Percentiles rank a stretch among this genome's conserved stretches.
Evolutionary conservation across 2,797 vertebrate species (phyloP).

Genomic region (Danio jaintianensis): DNA sequence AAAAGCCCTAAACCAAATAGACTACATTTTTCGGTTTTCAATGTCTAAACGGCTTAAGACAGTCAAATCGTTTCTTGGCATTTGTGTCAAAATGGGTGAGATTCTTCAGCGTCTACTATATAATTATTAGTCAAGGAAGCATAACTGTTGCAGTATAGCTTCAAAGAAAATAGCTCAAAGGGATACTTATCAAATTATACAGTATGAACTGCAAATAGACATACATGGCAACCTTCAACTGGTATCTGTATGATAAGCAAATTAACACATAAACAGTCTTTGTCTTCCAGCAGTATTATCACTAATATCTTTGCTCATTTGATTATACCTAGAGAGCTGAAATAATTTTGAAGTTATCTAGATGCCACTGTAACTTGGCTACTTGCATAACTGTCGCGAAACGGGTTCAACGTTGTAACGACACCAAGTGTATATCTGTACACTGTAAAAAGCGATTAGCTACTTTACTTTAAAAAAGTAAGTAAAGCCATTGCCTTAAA

Average conservation of each 20-base stretch:
- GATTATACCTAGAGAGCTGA: conserved; percentile 21
- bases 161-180: conserved; percentile 5
- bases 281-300: conserved; percentile 3
- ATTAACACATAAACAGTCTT: neutral
- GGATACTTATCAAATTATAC: neutral
- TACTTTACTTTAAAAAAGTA: too few species aligned
- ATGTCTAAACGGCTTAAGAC: conserved; percentile 6
- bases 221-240: neutral
- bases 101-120: conserved; percentile 5
- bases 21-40: neutral
- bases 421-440: conserved; percentile 8
- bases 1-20: conserved; percentile 44
- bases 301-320: conserved; percentile 28
- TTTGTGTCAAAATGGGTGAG: neutral
- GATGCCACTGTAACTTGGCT: neutral
- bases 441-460: neutral
- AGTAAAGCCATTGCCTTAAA: too few species aligned
- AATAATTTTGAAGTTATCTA: conserved; percentile 7
- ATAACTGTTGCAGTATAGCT: neutral
- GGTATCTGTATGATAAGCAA: conserved; percentile 26
- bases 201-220: neutral
- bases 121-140: conserved; percentile 3
- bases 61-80: neutral
- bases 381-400: conserved; percentile 6
- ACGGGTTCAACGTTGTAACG: neutral